A percentile compares a stretch with the other conserved stretches of the same genome.
Evolutionary conservation across 2,888 invertebrate species (phyloP).

Genomic region (Agrotis ipsilon): DNA sequence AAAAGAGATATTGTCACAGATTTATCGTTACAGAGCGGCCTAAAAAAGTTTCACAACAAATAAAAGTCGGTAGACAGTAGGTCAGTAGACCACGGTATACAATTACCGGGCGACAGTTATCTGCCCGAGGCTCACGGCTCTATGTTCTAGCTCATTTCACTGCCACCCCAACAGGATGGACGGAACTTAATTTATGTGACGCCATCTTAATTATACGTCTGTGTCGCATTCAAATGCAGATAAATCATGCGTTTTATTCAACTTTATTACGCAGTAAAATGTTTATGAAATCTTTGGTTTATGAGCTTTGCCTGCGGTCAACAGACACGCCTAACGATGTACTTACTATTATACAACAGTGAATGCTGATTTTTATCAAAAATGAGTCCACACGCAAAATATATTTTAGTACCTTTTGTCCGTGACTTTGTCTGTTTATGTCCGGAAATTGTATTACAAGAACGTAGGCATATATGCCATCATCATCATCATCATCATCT

Average conservation of each 20-base stretch:
- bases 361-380: too few species aligned
- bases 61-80: constrained; percentile 23
- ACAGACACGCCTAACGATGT: background rate
- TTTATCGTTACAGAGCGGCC: background rate
- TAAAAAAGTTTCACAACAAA: constrained; percentile 14
- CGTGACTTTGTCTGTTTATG: too few species aligned
- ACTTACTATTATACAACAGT: background rate
- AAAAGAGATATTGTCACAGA: background rate
- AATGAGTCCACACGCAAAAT: too few species aligned
- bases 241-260: constrained; percentile 36
- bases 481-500: too few species aligned
- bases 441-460: too few species aligned
- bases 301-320: constrained; percentile 3
- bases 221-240: constrained; percentile 42
- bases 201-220: constrained; percentile 56
- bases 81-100: constrained; percentile 60
- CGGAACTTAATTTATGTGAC: constrained; percentile 66
- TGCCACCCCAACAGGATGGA: constrained; percentile 53
- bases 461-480: too few species aligned
- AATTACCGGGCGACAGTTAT: constrained; percentile 69
- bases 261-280: constrained; percentile 18
- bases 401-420: too few species aligned
- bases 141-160: constrained; percentile 73
- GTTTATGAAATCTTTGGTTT: constrained; percentile 29
- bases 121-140: constrained; percentile 63